Conservation (phyloP, 2,113 vertebrate genomes). For the Crotalus tigris region DNA sequence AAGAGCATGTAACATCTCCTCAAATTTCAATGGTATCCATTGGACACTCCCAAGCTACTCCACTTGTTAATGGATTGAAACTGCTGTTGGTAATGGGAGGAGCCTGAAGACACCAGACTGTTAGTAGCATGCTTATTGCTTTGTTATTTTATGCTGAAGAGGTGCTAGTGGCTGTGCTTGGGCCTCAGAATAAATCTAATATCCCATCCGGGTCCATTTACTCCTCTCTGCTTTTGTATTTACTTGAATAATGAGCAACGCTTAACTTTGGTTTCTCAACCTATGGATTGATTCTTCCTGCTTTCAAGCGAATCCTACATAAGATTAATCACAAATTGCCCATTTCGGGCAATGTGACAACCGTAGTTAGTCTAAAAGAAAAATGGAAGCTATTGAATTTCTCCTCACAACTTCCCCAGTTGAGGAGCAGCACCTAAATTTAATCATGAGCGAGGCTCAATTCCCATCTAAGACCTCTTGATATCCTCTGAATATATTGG, state of each 20-base stretch:
- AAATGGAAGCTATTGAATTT: neutral
- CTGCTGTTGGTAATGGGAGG: neutral
- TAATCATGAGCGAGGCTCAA: too few relatives aligned
- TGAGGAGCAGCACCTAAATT: neutral
- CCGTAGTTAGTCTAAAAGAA: neutral
- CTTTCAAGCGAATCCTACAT: neutral
- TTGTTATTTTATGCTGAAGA: neutral
- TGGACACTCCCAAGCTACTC: neutral
- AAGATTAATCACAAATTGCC: neutral
- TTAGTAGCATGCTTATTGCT: neutral
- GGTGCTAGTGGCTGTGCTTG: neutral
- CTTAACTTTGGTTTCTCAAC: neutral
- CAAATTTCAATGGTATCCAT: neutral
- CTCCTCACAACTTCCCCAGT: neutral
- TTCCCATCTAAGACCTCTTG: neutral
- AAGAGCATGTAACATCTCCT: neutral
- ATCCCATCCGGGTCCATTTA: neutral
- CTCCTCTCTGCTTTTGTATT: neutral
- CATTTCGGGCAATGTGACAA: neutral
- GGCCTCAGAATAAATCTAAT: neutral
- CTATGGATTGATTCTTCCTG: neutral
- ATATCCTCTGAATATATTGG: neutral
- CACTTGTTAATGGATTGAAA: neutral
- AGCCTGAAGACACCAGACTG: neutral
- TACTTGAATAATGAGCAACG: neutral